Evolutionary conservation across 2,888 invertebrate species (phyloP).

Genomic region (Drosophila subsilvestris): DNA sequence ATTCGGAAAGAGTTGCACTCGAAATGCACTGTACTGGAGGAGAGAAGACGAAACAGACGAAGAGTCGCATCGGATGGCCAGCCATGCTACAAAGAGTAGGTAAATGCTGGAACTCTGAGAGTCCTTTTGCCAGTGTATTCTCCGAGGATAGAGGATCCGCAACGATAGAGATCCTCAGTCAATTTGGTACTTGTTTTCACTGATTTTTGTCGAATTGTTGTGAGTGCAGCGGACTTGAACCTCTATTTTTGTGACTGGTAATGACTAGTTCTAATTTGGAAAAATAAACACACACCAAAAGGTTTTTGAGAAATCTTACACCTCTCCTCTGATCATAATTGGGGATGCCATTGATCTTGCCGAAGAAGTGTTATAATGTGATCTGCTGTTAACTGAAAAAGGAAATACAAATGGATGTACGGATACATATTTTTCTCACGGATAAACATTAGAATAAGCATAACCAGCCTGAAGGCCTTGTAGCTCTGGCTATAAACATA

Average conservation of each 20-base stretch:
- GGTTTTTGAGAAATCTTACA: slow-evolving; percentile 30
- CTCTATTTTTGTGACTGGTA: not conserved
- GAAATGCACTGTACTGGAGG: not conserved
- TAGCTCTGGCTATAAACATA: too few relatives aligned
- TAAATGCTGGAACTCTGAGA: not conserved
- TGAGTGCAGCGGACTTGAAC: too few relatives aligned
- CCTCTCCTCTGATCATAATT: slow-evolving; percentile 20
- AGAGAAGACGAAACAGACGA: not conserved
- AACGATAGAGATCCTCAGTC: not conserved
- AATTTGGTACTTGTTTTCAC: too few relatives aligned
- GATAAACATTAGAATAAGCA: too few relatives aligned
- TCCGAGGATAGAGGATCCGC: not conserved
- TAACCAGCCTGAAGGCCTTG: too few relatives aligned
- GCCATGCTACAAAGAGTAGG: not conserved
- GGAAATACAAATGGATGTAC: too few relatives aligned
- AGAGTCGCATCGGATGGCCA: not conserved
- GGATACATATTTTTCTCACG: too few relatives aligned
- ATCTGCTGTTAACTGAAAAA: slow-evolving; percentile 2
- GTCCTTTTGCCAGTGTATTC: not conserved
- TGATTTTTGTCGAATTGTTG: too few relatives aligned
- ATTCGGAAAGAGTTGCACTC: not conserved
- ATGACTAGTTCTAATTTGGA: not conserved
- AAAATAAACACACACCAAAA: not conserved
- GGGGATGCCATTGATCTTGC: slow-evolving; percentile 26
- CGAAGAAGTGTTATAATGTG: not conserved